These are phyloP conservation scores for Stegostoma tigrinum DNA, from an alignment of 2,113 vertebrate genomes.

Conservation along the genomic window DNA sequence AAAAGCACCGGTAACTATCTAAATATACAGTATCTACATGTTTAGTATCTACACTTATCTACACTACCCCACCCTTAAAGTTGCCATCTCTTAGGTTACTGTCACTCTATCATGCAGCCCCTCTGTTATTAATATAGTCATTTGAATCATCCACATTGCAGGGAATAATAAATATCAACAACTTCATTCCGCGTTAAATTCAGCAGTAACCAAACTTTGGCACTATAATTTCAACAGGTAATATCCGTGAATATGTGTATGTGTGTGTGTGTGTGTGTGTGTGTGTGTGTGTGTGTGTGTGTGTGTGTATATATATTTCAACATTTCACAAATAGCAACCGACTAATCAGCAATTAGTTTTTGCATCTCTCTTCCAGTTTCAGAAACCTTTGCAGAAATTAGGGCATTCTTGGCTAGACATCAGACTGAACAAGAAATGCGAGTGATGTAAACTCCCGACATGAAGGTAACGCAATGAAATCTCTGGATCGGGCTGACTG, in stretches of 20 bases:
- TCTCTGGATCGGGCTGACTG: background rate
- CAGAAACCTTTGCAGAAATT: background rate
- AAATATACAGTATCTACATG: constrained; percentile 27
- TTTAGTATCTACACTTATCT: constrained; percentile 34
- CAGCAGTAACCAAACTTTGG: constrained; percentile 4
- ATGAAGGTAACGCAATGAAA: background rate
- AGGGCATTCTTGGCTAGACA: background rate
- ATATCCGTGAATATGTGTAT: background rate
- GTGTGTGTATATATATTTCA: background rate
- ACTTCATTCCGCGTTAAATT: constrained; percentile 17
- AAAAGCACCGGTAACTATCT: background rate
- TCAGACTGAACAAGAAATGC: background rate
- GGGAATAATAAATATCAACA: constrained; percentile 22
- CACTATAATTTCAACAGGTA: background rate
- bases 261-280: too few species aligned
- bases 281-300: background rate
- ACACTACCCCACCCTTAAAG: background rate
- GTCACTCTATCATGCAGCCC: background rate
- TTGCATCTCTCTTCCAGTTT: background rate
- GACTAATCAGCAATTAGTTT: background rate
- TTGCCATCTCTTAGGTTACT: background rate
- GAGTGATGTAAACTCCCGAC: background rate
- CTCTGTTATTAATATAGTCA: constrained; percentile 11
- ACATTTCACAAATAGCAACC: background rate
- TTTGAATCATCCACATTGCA: background rate